Evolutionary conservation across 2,888 invertebrate species (phyloP), one percentile per base, ranked within the genome.

Genomic region (Syritta pipiens): DNA sequence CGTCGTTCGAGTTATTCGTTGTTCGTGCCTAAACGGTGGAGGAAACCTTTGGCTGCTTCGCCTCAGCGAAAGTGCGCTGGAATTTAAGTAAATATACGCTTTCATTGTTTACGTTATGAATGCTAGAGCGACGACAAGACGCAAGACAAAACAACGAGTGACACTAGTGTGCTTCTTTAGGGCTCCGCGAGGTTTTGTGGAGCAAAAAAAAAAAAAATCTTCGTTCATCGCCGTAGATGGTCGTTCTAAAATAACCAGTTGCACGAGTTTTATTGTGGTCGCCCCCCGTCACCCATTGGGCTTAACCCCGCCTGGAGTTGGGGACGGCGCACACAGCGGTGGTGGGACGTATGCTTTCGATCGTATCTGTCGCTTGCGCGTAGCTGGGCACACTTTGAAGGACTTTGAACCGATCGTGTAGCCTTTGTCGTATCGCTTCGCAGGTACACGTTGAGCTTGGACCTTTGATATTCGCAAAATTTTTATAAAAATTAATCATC

Each of bases 371-470:
- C 22, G 22, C 37, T 59, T 59, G 49, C 42, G 19, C 17, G 17
- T 30, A 48, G 35, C 20, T 26, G 32, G 22, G 20, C 22, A 35
- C 28, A 60, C n/a, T n/a, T n/a, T n/a, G n/a, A 59, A 74, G 79
- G 74, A 79, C 79, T 79, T 79, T 79, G 79, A 62, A 74, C 79
- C 7, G 74, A 79, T 79, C 79, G 79, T 51, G 24, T 24, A 51
- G 60, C 20, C 49, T 57, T 68, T 35, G 44, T 7, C 37, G 32
- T 59, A 57, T 53, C 59, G 40, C 65, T 35, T 59, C 17, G 12
- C 40, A 67, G 65, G 65, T 65, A 42, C 35, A 44, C 7, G 22
- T n/a, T n/a, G 22, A 26, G 10, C 7, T 7, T 1, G 24, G 44
- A 46, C 44, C 44, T 35, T 48, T 48, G 60, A 32, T 17, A 28